phyloP scores from a whole-genome alignment of 2,797 vertebrate species.

The Tachyglossus aculeatus region DNA sequence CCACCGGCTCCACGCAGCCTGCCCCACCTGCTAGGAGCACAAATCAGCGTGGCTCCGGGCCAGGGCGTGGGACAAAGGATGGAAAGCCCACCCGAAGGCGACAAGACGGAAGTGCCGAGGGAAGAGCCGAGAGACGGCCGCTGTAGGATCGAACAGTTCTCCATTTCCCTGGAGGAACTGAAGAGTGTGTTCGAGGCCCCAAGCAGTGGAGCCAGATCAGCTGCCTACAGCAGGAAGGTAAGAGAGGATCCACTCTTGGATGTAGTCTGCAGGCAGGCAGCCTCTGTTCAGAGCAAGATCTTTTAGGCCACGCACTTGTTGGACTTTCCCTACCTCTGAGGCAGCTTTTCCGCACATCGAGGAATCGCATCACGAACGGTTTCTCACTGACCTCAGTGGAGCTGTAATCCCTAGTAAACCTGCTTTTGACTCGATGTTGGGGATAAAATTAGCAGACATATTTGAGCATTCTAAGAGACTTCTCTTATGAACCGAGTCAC shows the following conservation, averaged over 20 bases:
- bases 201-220: not conserved
- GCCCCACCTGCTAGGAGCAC: not conserved
- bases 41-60: not conserved
- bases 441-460: no score
- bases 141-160: constrained; percentile 56
- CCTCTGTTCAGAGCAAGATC: no score
- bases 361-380: no score
- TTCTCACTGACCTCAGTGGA: no score
- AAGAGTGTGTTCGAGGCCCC: constrained; percentile 73
- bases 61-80: not conserved
- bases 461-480: not conserved
- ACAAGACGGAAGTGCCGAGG: constrained; percentile 21
- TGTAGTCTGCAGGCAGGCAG: not conserved
- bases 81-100: not conserved
- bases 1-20: no score
- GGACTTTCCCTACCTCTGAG: no score
- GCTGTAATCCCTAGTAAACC: no score
- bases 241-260: constrained; percentile 15
- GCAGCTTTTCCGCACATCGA: no score
- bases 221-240: constrained; percentile 59
- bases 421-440: no score
- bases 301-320: no score
- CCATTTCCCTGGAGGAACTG: constrained; percentile 73
- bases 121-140: constrained; percentile 35
- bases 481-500: constrained; percentile 10